A percentile compares a stretch with the other conserved stretches of the same genome.
Evolutionary conservation across 2,797 vertebrate genomes (phyloP).

Genomic region (Xiphorhynchus erythropygius): DNA sequence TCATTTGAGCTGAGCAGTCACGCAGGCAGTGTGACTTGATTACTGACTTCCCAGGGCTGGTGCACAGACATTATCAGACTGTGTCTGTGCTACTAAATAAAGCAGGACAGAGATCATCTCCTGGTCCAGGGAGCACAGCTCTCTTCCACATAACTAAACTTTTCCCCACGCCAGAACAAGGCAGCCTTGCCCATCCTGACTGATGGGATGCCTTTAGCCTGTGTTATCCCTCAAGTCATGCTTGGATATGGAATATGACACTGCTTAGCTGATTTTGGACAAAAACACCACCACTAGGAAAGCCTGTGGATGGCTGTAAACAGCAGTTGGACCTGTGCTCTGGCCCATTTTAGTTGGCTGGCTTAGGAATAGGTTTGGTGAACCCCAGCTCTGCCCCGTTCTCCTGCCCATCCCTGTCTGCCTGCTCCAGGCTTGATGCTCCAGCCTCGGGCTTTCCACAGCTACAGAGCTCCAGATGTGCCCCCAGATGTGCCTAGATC

Average conservation of each 20-base stretch:
- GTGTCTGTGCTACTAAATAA: neutral
- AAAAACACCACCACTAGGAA: neutral
- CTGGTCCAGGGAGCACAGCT: neutral
- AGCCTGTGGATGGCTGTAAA: neutral
- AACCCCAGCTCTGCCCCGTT: neutral
- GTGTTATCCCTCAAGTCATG: neutral
- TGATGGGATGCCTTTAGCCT: neutral
- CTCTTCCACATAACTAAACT: neutral
- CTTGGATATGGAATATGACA: neutral
- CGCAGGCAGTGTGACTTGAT: neutral
- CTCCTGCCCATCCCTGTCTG: neutral
- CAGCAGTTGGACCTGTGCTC: neutral
- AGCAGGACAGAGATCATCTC: neutral
- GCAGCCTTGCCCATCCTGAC: neutral
- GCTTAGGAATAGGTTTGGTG: neutral
- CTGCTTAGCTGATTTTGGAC: neutral
- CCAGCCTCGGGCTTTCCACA: neutral
- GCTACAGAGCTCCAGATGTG: neutral
- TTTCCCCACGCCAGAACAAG: neutral
- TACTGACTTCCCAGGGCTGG: neutral
- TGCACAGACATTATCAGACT: neutral
- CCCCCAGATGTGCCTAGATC: neutral
- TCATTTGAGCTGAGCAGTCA: neutral
- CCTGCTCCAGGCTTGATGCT: neutral
- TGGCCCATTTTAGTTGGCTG: neutral